phyloP scores from a whole-genome alignment of 2,888 invertebrate genomes.

The Pterostichus madidus region DNA sequence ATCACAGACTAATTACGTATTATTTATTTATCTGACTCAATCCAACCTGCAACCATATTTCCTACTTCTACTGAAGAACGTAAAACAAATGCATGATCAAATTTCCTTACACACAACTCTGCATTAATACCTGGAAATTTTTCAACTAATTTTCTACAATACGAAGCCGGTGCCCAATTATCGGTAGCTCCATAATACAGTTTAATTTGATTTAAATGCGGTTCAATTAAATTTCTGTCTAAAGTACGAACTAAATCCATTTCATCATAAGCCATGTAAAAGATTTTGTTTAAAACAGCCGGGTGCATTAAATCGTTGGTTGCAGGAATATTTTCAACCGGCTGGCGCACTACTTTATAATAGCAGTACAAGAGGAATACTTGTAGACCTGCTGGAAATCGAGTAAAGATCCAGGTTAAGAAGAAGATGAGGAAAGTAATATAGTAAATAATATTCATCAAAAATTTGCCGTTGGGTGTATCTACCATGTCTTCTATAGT shows the following conservation, averaged over 20 bases:
- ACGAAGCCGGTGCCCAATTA: constrained; percentile 89
- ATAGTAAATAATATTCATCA: constrained; percentile 83
- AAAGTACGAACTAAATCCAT: constrained; percentile 86
- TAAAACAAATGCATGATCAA: constrained; percentile 91
- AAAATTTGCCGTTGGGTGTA: constrained; percentile 85
- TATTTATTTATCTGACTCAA: constrained; percentile 68
- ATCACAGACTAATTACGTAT: constrained; percentile 37
- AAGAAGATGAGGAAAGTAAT: constrained; percentile 77
- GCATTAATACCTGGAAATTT: constrained; percentile 82
- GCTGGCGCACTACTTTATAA: constrained; percentile 79
- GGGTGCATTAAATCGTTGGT: constrained; percentile 81
- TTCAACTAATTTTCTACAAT: constrained; percentile 83
- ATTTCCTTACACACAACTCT: constrained; percentile 80
- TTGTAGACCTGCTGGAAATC: constrained; percentile 80
- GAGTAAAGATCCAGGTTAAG: constrained; percentile 78
- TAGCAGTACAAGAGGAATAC: constrained; percentile 79
- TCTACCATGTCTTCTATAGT: constrained; percentile 91
- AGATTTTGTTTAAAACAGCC: constrained; percentile 81
- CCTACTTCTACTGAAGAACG: constrained; percentile 81
- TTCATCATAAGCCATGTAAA: constrained; percentile 88
- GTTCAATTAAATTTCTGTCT: constrained; percentile 81
- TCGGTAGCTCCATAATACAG: constrained; percentile 90
- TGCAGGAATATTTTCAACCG: constrained; percentile 77
- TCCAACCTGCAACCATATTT: constrained; percentile 73
- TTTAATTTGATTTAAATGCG: constrained; percentile 83